Conservation (phyloP, 2,113 vertebrate genomes). For the Callospermophilus lateralis region DNA sequence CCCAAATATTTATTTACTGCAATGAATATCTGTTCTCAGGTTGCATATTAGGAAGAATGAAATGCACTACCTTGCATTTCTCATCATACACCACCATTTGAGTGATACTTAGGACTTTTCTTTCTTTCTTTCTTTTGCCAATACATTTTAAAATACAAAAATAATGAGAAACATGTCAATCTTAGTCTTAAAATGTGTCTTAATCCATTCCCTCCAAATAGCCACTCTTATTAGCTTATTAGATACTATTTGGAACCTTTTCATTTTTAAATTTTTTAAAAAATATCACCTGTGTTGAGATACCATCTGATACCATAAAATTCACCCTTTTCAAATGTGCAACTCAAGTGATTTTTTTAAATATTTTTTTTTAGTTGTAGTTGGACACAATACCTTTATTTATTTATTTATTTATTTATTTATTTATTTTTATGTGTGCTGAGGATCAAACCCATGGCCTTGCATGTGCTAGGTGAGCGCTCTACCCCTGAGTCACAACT, state of each 20-base stretch:
- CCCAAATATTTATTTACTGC: not conserved
- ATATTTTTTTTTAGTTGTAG: no score
- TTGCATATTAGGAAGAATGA: not conserved
- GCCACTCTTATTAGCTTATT: not conserved
- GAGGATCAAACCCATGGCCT: no score
- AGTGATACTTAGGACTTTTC: not conserved
- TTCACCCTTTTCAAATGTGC: not conserved
- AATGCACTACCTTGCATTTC: not conserved
- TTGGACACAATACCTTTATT: no score
- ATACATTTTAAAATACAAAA: conserved; percentile 33
- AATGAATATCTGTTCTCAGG: not conserved
- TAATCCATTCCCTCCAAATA: not conserved
- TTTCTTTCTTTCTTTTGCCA: not conserved
- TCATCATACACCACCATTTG: not conserved
- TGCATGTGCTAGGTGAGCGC: no score
- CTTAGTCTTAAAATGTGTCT: not conserved
- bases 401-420: no score
- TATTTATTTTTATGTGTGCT: no score
- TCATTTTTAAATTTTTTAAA: not conserved
- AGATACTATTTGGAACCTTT: not conserved
- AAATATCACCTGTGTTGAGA: conserved; percentile 35
- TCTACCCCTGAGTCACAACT: no score
- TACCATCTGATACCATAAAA: not conserved
- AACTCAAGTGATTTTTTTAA: not conserved
- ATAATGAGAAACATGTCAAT: not conserved